phyloP scores from a whole-genome alignment of 2,113 vertebrate genomes.

The Aegithalos caudatus region DNA sequence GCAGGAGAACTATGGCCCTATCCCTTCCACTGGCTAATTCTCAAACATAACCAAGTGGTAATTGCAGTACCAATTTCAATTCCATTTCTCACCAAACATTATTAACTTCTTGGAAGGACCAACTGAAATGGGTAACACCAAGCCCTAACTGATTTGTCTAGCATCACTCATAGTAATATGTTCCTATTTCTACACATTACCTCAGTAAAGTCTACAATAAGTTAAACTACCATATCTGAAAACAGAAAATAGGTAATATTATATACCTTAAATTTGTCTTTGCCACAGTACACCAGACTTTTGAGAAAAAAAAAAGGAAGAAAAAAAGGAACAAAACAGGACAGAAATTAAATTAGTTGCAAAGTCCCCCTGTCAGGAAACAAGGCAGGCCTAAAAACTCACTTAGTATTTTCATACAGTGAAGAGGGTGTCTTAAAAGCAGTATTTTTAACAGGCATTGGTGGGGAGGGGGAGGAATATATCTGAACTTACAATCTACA shows the following conservation, averaged over 20 bases:
- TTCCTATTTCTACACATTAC: not conserved
- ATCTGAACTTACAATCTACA: not conserved
- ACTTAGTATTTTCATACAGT: not conserved
- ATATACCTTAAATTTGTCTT: not conserved
- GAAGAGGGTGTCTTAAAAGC: not conserved
- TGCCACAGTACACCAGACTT: not conserved
- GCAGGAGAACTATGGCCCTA: not conserved
- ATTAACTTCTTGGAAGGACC: not conserved
- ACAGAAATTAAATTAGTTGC: not conserved
- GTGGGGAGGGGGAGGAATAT: not conserved
- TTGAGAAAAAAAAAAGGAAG: not conserved
- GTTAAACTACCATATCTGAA: not conserved
- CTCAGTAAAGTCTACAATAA: not conserved
- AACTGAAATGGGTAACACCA: not conserved
- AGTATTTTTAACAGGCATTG: not conserved
- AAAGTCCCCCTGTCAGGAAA: not conserved
- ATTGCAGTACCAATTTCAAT: not conserved
- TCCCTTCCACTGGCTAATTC: not conserved
- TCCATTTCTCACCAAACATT: not conserved
- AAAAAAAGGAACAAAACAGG: not conserved
- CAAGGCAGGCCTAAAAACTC: not conserved
- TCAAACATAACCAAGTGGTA: not conserved
- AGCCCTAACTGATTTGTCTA: not conserved
- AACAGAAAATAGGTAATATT: not conserved
- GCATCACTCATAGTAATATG: not conserved